phyloP scores from a whole-genome alignment of 2,888 invertebrate genomes.

The Polydrusus cervinus region DNA sequence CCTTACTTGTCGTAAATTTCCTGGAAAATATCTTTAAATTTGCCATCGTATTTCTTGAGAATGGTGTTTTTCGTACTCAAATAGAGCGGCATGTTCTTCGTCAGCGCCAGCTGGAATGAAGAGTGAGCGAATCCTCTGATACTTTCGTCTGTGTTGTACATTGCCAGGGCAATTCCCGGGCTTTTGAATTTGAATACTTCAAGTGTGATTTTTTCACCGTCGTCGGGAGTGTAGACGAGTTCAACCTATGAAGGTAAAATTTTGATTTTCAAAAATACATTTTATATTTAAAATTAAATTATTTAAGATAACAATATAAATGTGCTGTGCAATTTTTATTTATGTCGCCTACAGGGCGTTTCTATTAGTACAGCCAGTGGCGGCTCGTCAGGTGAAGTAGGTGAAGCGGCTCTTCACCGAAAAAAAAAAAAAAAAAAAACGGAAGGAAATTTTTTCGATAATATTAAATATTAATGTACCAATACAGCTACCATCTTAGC shows the following conservation, averaged over 20 bases:
- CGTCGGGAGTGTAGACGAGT: conserved; percentile 79
- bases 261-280: no score
- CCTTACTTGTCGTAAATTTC: conserved; percentile 87
- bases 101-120: conserved; percentile 89
- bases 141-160: conserved; percentile 94
- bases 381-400: no score
- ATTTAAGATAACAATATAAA: no score
- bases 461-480: no score
- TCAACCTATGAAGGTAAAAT: conserved; percentile 76
- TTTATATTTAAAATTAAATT: no score
- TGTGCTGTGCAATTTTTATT: no score
- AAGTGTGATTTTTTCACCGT: conserved; percentile 75
- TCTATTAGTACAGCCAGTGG: no score
- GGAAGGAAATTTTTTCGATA: no score
- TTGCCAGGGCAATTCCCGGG: conserved; percentile 86
- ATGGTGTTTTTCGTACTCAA: conserved; percentile 94
- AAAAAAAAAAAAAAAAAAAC: no score
- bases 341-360: no score
- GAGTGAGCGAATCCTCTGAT: conserved; percentile 89
- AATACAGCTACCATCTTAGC: no score
- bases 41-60: conserved; percentile 89
- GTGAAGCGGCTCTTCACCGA: no score
- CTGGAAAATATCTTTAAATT: conserved; percentile 94
- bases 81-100: conserved; percentile 92
- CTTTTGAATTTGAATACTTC: conserved; percentile 82